These are phyloP conservation scores for Druon quercuslanigerum DNA, from an alignment of 1,140 invertebrate species.

Conservation along the genomic window DNA sequence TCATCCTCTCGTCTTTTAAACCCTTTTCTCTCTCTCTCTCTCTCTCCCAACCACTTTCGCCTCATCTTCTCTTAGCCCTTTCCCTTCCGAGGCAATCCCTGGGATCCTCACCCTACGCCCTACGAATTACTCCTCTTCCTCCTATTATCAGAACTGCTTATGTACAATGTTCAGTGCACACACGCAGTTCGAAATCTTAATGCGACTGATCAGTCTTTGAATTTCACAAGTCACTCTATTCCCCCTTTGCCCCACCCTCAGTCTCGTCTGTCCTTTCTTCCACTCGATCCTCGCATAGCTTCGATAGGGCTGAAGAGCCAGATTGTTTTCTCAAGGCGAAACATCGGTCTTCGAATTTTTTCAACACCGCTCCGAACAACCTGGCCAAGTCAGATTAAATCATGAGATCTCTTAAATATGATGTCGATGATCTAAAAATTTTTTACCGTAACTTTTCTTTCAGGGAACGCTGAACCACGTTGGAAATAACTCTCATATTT, in stretches of 20 bases:
- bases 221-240: constrained; percentile 20
- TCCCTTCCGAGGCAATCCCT: not conserved
- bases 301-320: constrained; percentile 9
- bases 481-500: not conserved
- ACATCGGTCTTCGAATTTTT: constrained; percentile 16
- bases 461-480: too few species aligned
- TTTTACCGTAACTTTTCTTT: not conserved
- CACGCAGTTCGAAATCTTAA: not conserved
- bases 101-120: not conserved
- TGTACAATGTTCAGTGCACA: constrained; percentile 23
- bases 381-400: constrained; percentile 6
- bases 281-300: constrained; percentile 22
- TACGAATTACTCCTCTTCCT: constrained; percentile 8
- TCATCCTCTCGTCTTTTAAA: constrained; percentile 37
- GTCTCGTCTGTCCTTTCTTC: constrained; percentile 35
- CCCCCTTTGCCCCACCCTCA: constrained; percentile 14
- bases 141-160: constrained; percentile 20
- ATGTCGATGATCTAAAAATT: not conserved
- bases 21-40: constrained; percentile 31
- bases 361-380: not conserved
- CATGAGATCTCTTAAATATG: not conserved
- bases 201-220: constrained; percentile 10
- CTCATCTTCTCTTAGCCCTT: constrained; percentile 28
- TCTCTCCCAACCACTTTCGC: not conserved
- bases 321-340: constrained; percentile 28